Base-by-base conservation (phyloP, 2,113 vertebrate genomes). In the Sceloporus undulatus region DNA sequence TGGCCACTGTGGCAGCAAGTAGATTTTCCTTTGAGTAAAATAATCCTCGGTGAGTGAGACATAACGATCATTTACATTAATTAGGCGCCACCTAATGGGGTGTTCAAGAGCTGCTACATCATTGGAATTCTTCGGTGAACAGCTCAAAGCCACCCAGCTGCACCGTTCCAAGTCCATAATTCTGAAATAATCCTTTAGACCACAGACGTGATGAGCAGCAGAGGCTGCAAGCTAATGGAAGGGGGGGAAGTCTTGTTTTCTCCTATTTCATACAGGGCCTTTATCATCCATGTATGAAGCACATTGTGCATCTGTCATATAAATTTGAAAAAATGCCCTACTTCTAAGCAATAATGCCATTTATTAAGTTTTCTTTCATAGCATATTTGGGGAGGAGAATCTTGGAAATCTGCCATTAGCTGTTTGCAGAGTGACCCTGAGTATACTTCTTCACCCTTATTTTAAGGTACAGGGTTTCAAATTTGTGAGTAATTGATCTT, bases 41-140 rank as follows among this genome's bases (percentile, higher is more conserved):
- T 94, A 94, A 95, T 93, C 90, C 86, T 91, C 66, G 1, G 84
- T 90, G 94, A 94, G 88, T 52, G 87, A 94, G 92, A 89, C 65
- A 87, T 96, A 95, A 95, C 93, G 93, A 93, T 95, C 95, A 95
- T 93, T 96, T 95, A 96, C 94, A 92, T 95, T 96, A 96, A 96
- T 97, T 96, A 97, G 94, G 94, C 93, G 95, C 92, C 79, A 42
- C 95, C 93, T 95, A 96, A 96, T 92, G 93, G 94, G 92, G 89
- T 93, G 89, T 94, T 95, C 91, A 88, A 92, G 93, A 92, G 95
- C 95, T 94, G 94, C 91, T 94, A 94, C 89, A 90, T 94, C 86
- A 91, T 96, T 95, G 96, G 95, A 95, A 96, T 95, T 94, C 95
- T 94, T 93, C 87, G 79, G 85, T 89, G 92, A 93, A 87, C 56